A percentile compares a stretch with the other conserved stretches of the same genome.
Evolutionary conservation across 2,113 vertebrate species (phyloP).

Genomic region (Bos javanicus): DNA sequence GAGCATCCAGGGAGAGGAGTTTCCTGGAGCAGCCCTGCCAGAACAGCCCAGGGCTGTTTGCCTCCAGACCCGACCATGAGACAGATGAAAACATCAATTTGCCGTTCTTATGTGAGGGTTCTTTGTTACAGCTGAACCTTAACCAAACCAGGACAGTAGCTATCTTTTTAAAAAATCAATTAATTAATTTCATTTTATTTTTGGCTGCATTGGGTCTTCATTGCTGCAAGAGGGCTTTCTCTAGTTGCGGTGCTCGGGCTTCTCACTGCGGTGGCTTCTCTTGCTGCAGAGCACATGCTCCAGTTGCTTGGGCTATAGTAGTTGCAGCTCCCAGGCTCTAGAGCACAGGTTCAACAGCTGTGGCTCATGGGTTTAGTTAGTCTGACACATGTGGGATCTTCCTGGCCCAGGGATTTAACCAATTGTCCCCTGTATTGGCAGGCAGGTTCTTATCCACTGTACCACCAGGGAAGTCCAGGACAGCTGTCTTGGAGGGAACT

Average conservation of each 20-base stretch:
- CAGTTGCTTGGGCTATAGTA: not conserved
- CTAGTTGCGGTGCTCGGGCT: rapidly evolving
- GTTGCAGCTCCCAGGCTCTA: not conserved
- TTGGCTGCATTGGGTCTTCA: not conserved
- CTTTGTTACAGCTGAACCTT: not conserved
- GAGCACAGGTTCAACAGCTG: not conserved
- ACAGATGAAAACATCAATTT: not conserved
- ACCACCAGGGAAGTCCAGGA: not conserved
- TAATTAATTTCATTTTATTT: not conserved
- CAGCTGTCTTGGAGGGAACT: not conserved
- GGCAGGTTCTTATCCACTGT: not conserved
- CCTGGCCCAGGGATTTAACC: not conserved
- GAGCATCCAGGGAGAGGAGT: not conserved
- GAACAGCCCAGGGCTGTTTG: not conserved
- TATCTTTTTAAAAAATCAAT: not conserved
- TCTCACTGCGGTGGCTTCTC: not conserved
- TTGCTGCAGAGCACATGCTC: not conserved
- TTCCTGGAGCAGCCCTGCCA: not conserved
- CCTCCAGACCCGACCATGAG: not conserved
- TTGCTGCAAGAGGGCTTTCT: not conserved
- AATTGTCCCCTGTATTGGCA: not conserved
- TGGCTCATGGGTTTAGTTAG: not conserved
- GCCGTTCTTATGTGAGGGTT: not conserved
- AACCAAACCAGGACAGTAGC: not conserved
- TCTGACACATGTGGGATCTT: not conserved